A percentile compares a stretch with the other conserved stretches of the same genome.
These are phyloP conservation scores for Carettochelys insculpta DNA, from an alignment of 2,113 vertebrate species.

Conservation along the genomic window DNA sequence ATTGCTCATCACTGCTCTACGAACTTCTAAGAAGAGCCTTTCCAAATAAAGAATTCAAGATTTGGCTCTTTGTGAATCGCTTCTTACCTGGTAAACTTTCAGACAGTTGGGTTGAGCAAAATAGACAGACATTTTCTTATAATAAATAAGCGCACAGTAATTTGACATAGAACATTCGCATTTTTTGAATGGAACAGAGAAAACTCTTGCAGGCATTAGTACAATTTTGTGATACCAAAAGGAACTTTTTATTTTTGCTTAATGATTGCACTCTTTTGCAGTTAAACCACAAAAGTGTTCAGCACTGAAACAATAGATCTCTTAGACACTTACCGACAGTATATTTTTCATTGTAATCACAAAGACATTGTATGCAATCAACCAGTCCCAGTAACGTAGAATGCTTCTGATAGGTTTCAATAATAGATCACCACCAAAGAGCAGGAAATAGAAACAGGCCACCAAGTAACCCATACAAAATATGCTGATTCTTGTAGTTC, in stretches of 20 bases:
- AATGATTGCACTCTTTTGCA: not conserved
- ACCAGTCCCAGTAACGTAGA: conserved; percentile 96
- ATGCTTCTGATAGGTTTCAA: conserved; percentile 96
- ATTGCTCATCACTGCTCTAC: too few species aligned
- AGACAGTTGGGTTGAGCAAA: not conserved
- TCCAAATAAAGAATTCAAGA: conserved; percentile 4
- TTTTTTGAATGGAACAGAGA: not conserved
- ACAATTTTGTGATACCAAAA: not conserved
- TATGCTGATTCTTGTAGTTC: conserved; percentile 96
- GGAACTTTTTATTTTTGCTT: conserved; percentile 26
- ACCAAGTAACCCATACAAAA: conserved; percentile 99
- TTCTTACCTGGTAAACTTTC: not conserved
- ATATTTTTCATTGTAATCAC: conserved; percentile 99
- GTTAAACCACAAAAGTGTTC: not conserved
- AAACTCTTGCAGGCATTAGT: not conserved
- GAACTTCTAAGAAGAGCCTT: not conserved
- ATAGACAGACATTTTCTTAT: not conserved
- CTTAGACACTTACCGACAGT: conserved; percentile 84
- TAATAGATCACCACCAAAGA: conserved; percentile 93
- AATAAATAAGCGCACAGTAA: not conserved
- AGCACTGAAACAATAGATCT: not conserved
- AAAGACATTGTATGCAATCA: conserved; percentile 97
- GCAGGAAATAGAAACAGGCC: conserved; percentile 98
- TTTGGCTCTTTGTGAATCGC: not conserved
- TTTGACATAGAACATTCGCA: not conserved